A percentile compares a stretch with the other conserved stretches of the same genome.
These are phyloP conservation scores for Drosophila grimshawi DNA, from an alignment of 1,140 invertebrate species.

Conservation along the genomic window DNA sequence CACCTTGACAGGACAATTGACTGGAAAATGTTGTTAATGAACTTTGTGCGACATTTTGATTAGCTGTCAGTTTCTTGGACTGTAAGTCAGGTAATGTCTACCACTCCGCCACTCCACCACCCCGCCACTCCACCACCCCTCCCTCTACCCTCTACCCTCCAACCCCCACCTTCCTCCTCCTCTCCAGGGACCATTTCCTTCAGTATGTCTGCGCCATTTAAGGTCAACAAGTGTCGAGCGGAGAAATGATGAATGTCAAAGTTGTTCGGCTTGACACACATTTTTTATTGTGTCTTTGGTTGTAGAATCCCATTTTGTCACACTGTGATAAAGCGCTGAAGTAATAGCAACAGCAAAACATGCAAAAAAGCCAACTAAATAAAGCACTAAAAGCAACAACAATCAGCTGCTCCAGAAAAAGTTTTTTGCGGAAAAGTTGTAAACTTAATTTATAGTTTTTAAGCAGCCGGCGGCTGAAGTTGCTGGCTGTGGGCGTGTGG, in stretches of 20 bases:
- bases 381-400: conserved; percentile 14
- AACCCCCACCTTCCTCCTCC: too few relatives aligned
- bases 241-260: conserved; percentile 79
- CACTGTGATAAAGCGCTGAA: conserved; percentile 75
- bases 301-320: conserved; percentile 73
- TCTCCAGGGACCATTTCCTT: neutral
- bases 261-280: conserved; percentile 68
- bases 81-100: conserved; percentile 8
- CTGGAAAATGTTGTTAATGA: conserved; percentile 82
- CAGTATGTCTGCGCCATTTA: conserved; percentile 28
- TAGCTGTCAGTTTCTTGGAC: conserved; percentile 57
- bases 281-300: conserved; percentile 48
- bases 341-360: conserved; percentile 50
- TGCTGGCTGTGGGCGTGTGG: neutral
- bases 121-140: too few relatives aligned
- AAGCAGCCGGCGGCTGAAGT: conserved; percentile 66
- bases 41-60: conserved; percentile 81
- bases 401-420: conserved; percentile 28
- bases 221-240: conserved; percentile 74
- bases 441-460: conserved; percentile 82
- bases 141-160: neutral
- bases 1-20: conserved; percentile 73
- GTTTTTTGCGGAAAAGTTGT: conserved; percentile 76
- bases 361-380: conserved; percentile 15
- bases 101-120: too few relatives aligned